Evolutionary conservation across 2,797 vertebrate genomes (phyloP), one percentile per base, ranked within the genome.

Genomic region (Schizopygopsis malacanthus): DNA sequence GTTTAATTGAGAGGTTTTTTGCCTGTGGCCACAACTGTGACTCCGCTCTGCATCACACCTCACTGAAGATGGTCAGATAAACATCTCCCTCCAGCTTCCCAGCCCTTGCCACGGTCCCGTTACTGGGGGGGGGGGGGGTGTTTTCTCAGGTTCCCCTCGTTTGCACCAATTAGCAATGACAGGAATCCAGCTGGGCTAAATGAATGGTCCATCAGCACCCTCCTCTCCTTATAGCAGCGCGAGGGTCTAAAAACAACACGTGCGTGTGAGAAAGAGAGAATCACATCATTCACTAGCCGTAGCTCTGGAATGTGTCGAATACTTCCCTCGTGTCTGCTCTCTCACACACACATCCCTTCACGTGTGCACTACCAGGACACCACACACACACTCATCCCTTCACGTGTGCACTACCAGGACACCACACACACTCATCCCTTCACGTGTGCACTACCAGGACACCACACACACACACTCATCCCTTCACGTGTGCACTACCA

Each of bases 91-190:
- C 39, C 39, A 1, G 63, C 56, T 41, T 78, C 78, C 65, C 72
- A 69, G 7, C 28, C 79, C 70, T 54, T 75, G 65, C 54, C 71
- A 81, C 72, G 0, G n/a, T 11, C 70, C 43, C 73, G 84, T 86
- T 86, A 85, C 67, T 69, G 47, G 41, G 84, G 13, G n/a, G n/a
- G n/a, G n/a, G n/a, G n/a, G 39, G 81, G 52, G 84, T 85, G 82
- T 89, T 90, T 86, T 88, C 72, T 85, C 70, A 87, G 69, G 70
- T 63, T 82, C 50, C 69, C 76, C 83, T 82, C 73, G 85, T 88
- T 90, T 87, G 72, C 86, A 89, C 85, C 88, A 91, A 90, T 89
- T 89, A 89, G 85, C 86, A 87, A 77, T 81, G 69, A 85, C 84
- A 81, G 86, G 79, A 85, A 72, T 79, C 90, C 90, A 90, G 88